A percentile compares a stretch with the other conserved stretches of the same genome.
These are phyloP conservation scores for Notodonta ziczac DNA, from an alignment of 2,888 invertebrate genomes.

Conservation along the genomic window DNA sequence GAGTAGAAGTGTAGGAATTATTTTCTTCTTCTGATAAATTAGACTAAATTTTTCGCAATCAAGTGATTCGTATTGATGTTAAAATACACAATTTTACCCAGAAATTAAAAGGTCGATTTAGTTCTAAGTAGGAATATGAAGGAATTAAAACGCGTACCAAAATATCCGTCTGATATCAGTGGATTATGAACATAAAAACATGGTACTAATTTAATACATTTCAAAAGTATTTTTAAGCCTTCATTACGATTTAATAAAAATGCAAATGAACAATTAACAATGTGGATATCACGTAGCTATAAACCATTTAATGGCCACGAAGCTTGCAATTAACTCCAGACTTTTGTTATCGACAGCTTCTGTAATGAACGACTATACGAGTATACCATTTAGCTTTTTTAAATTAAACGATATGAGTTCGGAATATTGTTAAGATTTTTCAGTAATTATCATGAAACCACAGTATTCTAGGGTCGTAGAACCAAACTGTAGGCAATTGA, in stretches of 20 bases:
- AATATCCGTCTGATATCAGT: too few species aligned
- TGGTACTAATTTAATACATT: background rate
- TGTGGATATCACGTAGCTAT: slow-evolving; percentile 38
- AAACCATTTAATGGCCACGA: slow-evolving; percentile 17
- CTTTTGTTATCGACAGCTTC: slow-evolving; percentile 26
- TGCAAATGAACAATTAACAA: slow-evolving; percentile 39
- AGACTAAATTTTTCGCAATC: too few species aligned
- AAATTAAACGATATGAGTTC: background rate
- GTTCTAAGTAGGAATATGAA: too few species aligned
- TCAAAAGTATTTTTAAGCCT: slow-evolving; percentile 1
- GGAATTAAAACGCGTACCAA: too few species aligned
- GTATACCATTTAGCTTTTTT: background rate
- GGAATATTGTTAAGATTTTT: too few species aligned
- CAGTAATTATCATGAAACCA: too few species aligned
- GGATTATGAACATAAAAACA: background rate
- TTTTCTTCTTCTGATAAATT: background rate
- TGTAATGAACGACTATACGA: background rate
- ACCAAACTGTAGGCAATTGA: too few species aligned
- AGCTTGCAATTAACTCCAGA: slow-evolving; percentile 40
- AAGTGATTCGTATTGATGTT: too few species aligned
- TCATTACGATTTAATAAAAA: slow-evolving; percentile 29
- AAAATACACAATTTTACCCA: too few species aligned
- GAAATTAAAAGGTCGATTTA: too few species aligned
- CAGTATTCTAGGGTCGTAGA: too few species aligned
- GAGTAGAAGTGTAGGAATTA: background rate